phyloP scores from a whole-genome alignment of 2,113 vertebrate genomes.

The Ceuthmochares aereus region DNA sequence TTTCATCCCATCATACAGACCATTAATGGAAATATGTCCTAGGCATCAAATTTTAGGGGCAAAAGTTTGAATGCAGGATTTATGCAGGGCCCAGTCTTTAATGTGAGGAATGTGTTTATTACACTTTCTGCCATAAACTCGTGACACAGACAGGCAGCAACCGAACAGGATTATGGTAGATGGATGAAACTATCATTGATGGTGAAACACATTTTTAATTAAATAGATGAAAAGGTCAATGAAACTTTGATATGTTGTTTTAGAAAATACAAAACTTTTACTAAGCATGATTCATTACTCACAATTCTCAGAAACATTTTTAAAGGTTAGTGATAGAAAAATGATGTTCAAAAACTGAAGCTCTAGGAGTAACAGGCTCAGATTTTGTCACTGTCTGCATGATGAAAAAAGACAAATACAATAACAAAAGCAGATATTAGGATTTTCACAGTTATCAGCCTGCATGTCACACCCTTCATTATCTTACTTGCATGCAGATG shows the following conservation, averaged over 20 bases:
- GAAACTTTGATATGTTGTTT: accelerated
- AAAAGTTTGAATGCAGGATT: neutral
- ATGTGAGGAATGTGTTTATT: neutral
- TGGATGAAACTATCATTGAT: neutral
- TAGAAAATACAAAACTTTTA: neutral
- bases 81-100: neutral
- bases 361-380: neutral
- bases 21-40: neutral
- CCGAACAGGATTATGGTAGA: neutral
- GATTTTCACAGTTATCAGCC: conserved; percentile 6
- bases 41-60: neutral
- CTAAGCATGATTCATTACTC: neutral
- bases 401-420: neutral
- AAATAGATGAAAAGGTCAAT: neutral
- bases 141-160: neutral
- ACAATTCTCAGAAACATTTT: neutral
- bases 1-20: neutral
- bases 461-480: conserved; percentile 13
- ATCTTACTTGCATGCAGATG: conserved; percentile 8
- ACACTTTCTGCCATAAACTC: neutral
- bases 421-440: neutral
- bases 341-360: neutral
- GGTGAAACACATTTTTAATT: neutral
- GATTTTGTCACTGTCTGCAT: neutral
- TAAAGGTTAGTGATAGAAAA: neutral